A percentile compares a stretch with the other conserved stretches of the same genome.
These are phyloP conservation scores for Leucoma salicis DNA, from an alignment of 2,888 invertebrate genomes.

Conservation along the genomic window DNA sequence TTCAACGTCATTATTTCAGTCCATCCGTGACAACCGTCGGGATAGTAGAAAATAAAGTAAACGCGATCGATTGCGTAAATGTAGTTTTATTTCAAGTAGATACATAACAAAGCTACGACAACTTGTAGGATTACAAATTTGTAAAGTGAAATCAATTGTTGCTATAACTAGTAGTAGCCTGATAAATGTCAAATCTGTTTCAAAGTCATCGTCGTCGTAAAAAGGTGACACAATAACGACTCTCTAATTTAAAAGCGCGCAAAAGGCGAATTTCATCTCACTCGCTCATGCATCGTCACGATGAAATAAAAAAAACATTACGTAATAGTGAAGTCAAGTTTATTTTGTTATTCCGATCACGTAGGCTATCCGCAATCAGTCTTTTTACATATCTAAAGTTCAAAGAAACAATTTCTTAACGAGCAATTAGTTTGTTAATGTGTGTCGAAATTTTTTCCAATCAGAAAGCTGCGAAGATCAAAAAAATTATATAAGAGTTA, in stretches of 20 bases:
- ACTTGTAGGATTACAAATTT: too few relatives aligned
- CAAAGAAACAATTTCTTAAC: slow-evolving; percentile 16
- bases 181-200: too few relatives aligned
- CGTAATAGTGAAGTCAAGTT: slow-evolving; percentile 24
- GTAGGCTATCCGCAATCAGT: slow-evolving; percentile 27
- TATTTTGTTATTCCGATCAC: slow-evolving; percentile 27
- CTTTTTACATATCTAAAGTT: slow-evolving; percentile 18
- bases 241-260: slow-evolving; percentile 32
- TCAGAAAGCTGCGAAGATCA: slow-evolving; percentile 18
- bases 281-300: slow-evolving; percentile 33
- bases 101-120: too few relatives aligned
- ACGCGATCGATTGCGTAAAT: too few relatives aligned
- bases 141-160: too few relatives aligned
- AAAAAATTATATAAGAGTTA: slow-evolving; percentile 16
- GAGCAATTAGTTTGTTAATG: slow-evolving; percentile 11
- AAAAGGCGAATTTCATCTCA: slow-evolving; percentile 55
- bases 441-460: slow-evolving; percentile 16
- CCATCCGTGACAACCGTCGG: too few relatives aligned
- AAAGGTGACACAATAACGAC: slow-evolving; percentile 20
- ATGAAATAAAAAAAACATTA: slow-evolving; percentile 27
- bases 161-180: too few relatives aligned
- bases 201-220: slow-evolving; percentile 10
- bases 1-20: too few relatives aligned
- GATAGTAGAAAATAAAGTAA: too few relatives aligned
- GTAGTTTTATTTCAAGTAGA: too few relatives aligned